Conservation (phyloP, 2,888 invertebrate genomes). For the Yponomeuta sedellus region DNA sequence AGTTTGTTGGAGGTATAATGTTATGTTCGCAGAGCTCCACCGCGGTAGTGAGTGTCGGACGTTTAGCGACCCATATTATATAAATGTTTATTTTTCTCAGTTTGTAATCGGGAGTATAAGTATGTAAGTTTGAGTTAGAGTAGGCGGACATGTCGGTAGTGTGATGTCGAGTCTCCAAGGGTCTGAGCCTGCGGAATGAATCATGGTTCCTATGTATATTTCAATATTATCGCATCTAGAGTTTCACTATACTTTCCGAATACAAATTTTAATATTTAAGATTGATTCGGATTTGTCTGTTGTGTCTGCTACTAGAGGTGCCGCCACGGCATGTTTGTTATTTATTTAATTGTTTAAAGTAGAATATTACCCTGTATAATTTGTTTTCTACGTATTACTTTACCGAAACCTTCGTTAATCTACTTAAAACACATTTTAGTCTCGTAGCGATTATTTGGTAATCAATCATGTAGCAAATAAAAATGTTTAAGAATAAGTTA, state of each 20-base stretch:
- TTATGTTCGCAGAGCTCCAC: slow-evolving; percentile 35
- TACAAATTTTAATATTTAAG: slow-evolving; percentile 77
- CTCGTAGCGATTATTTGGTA: slow-evolving; percentile 17
- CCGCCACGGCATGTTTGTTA: slow-evolving; percentile 72
- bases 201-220: slow-evolving; percentile 79
- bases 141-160: slow-evolving; percentile 66
- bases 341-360: slow-evolving; percentile 57
- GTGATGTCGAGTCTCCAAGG: slow-evolving; percentile 70
- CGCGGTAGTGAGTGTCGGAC: slow-evolving; percentile 36
- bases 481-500: slow-evolving; percentile 65
- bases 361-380: slow-evolving; percentile 32
- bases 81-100: slow-evolving; percentile 24
- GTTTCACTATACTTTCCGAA: slow-evolving; percentile 77
- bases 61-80: slow-evolving; percentile 30
- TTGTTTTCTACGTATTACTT: slow-evolving; percentile 7
- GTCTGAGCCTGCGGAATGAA: slow-evolving; percentile 67
- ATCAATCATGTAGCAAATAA: slow-evolving; percentile 40
- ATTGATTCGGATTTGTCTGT: slow-evolving; percentile 75
- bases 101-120: slow-evolving; percentile 24
- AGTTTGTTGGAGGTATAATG: slow-evolving; percentile 41
- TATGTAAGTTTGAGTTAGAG: slow-evolving; percentile 59
- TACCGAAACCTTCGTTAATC: slow-evolving; percentile 8
- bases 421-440: neutral
- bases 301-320: slow-evolving; percentile 68
- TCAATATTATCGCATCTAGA: slow-evolving; percentile 77